Evolutionary conservation across 1,140 invertebrate species (phyloP).

Genomic region (Dufourea novaeangliae): DNA sequence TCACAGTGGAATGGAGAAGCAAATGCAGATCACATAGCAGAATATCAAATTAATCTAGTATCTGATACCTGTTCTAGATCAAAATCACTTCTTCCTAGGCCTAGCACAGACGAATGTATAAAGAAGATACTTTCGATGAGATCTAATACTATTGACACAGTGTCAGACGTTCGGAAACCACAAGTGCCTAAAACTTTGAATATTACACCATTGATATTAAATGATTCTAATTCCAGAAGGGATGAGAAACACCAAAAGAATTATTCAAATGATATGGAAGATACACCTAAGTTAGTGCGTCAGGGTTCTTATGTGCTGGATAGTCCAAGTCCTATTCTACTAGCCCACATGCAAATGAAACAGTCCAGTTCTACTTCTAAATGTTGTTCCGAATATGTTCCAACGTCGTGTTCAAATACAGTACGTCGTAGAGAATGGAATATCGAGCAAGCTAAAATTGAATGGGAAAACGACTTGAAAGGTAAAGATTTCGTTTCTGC

Average conservation of each 20-base stretch:
- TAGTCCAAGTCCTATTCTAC: slow-evolving; percentile 83
- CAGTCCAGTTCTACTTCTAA: slow-evolving; percentile 57
- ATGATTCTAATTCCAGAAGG: slow-evolving; percentile 28
- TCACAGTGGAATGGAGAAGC: not conserved
- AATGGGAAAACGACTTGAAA: slow-evolving; percentile 68
- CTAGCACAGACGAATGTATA: slow-evolving; percentile 69
- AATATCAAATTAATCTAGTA: slow-evolving; percentile 42
- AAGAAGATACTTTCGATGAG: slow-evolving; percentile 61
- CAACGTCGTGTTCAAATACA: slow-evolving; percentile 79
- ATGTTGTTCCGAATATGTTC: slow-evolving; percentile 77
- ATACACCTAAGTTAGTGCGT: slow-evolving; percentile 81
- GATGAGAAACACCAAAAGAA: slow-evolving; percentile 24
- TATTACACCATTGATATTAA: slow-evolving; percentile 75
- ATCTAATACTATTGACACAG: slow-evolving; percentile 61
- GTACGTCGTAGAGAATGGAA: slow-evolving; percentile 82
- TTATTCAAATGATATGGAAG: slow-evolving; percentile 34
- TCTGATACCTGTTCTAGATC: slow-evolving; percentile 55
- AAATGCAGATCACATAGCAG: slow-evolving; percentile 54
- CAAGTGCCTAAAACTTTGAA: slow-evolving; percentile 78
- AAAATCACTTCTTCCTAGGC: slow-evolving; percentile 62
- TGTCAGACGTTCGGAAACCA: slow-evolving; percentile 73
- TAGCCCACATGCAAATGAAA: slow-evolving; percentile 83
- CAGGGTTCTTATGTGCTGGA: slow-evolving; percentile 85
- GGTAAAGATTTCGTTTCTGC: slow-evolving; percentile 33
- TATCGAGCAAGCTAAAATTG: slow-evolving; percentile 69